phyloP scores from a whole-genome alignment of 2,113 vertebrate genomes.

The Oreochromis niloticus region DNA sequence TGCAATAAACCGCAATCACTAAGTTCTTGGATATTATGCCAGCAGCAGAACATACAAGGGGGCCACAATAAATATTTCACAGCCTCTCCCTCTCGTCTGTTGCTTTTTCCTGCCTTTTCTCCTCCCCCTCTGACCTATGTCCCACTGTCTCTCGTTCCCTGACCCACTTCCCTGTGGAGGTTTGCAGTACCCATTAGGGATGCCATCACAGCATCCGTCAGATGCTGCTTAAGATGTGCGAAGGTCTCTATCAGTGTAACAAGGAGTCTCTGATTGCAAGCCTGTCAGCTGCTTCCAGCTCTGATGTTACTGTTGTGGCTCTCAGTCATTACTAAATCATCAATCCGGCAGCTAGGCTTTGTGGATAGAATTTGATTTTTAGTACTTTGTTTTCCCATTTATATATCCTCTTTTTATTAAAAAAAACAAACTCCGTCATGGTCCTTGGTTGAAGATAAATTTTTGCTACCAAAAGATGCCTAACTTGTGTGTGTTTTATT shows the following conservation, averaged over 20 bases:
- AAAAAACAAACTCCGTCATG: neutral
- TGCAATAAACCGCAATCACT: neutral
- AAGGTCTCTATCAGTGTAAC: neutral
- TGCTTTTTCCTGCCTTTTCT: conserved; percentile 4
- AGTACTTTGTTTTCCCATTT: neutral
- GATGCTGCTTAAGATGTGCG: conserved; percentile 12
- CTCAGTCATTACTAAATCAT: neutral
- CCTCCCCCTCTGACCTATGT: conserved; percentile 15
- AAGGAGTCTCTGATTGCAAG: neutral
- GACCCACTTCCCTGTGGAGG: conserved; percentile 45
- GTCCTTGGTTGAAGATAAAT: neutral
- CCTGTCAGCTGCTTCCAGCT: neutral
- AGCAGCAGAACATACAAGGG: conserved; percentile 8
- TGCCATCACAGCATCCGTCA: conserved; percentile 34
- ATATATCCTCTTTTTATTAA: neutral
- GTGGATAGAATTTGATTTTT: neutral
- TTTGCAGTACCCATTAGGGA: conserved; percentile 38
- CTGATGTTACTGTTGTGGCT: neutral
- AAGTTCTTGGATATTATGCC: neutral
- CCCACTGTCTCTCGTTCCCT: conserved; percentile 10
- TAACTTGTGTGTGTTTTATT: neutral
- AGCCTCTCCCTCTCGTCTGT: neutral
- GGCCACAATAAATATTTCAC: conserved; percentile 65
- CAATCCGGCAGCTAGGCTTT: neutral
- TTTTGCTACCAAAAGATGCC: neutral